These are phyloP conservation scores for Strigamia maritima DNA, from an alignment of 2,888 invertebrate species.

Conservation along the genomic window DNA sequence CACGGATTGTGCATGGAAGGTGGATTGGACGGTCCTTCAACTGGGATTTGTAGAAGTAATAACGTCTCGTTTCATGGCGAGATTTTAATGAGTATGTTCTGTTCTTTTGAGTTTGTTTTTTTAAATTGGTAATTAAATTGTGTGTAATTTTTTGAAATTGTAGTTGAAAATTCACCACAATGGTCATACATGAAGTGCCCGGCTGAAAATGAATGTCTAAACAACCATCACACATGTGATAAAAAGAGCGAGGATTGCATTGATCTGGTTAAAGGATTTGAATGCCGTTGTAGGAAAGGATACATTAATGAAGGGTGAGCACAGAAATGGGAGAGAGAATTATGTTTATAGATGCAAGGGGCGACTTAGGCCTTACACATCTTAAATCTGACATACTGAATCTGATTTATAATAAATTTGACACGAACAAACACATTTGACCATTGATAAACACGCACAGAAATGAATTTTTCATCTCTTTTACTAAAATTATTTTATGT, in stretches of 20 bases:
- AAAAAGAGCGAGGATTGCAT: slow-evolving; percentile 81
- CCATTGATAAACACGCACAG: too few relatives aligned
- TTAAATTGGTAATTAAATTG: too few relatives aligned
- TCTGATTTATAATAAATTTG: too few relatives aligned
- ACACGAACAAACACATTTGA: too few relatives aligned
- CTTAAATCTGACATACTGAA: too few relatives aligned
- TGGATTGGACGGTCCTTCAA: slow-evolving; percentile 61
- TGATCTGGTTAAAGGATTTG: slow-evolving; percentile 74
- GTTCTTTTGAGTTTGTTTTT: too few relatives aligned
- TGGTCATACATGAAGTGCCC: slow-evolving; percentile 91
- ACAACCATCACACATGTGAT: slow-evolving; percentile 87
- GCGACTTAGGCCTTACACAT: too few relatives aligned
- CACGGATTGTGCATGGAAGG: slow-evolving; percentile 83
- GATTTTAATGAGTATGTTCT: background rate
- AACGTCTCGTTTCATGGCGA: background rate
- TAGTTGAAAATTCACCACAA: slow-evolving; percentile 47
- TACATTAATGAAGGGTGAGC: slow-evolving; percentile 59
- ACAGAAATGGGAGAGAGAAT: too few relatives aligned
- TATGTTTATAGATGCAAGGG: too few relatives aligned
- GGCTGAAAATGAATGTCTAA: slow-evolving; percentile 86
- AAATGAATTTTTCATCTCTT: too few relatives aligned
- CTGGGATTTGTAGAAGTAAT: background rate
- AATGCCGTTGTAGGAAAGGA: slow-evolving; percentile 68
- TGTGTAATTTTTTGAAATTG: background rate
- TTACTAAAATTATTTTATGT: slow-evolving; percentile 36